Conservation (phyloP, 2,113 vertebrate species). For the Albula glossodonta region DNA sequence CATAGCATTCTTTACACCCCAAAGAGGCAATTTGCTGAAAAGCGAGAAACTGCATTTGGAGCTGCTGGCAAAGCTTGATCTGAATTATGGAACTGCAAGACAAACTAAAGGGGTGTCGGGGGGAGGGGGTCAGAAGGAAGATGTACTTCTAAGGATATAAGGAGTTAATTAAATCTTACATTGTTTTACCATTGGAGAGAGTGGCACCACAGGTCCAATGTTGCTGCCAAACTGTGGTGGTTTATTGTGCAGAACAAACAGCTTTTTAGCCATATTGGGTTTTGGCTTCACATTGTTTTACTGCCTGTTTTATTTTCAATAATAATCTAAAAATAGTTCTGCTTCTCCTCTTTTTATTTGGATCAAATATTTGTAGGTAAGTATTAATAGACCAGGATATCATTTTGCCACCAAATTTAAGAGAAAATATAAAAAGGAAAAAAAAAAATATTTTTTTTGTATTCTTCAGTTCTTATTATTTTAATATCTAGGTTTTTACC, state of each 20-base stretch:
- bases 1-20: slow-evolving; percentile 38
- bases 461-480: too few relatives aligned
- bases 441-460: too few relatives aligned
- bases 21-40: slow-evolving; percentile 29
- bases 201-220: not conserved
- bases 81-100: not conserved
- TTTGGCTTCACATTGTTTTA: not conserved
- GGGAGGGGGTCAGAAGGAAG: too few relatives aligned
- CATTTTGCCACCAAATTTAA: not conserved
- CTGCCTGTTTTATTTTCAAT: not conserved
- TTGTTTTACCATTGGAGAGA: not conserved
- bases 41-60: slow-evolving; percentile 26
- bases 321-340: not conserved
- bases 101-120: not conserved
- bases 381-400: too few relatives aligned
- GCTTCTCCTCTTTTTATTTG: not conserved
- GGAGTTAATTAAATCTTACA: not conserved
- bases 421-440: not conserved
- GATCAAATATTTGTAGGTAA: too few relatives aligned
- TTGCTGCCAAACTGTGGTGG: not conserved
- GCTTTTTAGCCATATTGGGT: not conserved
- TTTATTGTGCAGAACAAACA: not conserved
- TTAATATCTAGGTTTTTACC: too few relatives aligned
- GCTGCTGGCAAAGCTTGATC: not conserved
- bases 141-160: not conserved